These are phyloP conservation scores for Drosophila nannoptera DNA, from an alignment of 1,140 invertebrate genomes.

Conservation along the genomic window DNA sequence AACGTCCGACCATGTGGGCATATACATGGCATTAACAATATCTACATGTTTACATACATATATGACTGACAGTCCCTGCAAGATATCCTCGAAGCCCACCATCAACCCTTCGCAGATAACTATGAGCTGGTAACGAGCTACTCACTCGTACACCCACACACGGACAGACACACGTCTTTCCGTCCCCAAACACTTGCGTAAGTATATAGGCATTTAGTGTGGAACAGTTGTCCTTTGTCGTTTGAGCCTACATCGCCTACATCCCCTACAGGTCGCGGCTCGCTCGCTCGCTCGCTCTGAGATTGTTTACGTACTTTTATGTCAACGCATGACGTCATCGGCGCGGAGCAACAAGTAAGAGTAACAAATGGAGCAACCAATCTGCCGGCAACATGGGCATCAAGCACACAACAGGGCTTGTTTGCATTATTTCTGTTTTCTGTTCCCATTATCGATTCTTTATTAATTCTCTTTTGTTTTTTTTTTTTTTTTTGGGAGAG, in stretches of 20 bases:
- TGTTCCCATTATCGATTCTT: constrained; percentile 44
- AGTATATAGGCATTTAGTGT: no score
- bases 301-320: constrained; percentile 16
- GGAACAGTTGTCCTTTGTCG: no score
- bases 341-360: constrained; percentile 39
- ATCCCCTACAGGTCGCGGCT: not conserved
- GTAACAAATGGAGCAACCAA: constrained; percentile 16
- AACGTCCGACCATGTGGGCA: constrained; percentile 1
- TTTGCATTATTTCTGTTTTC: constrained; percentile 11
- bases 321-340: constrained; percentile 24
- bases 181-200: no score
- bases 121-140: no score
- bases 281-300: constrained; percentile 4
- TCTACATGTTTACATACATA: not conserved
- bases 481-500: not conserved
- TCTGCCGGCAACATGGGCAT: not conserved
- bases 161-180: no score
- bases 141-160: no score
- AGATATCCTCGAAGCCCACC: no score
- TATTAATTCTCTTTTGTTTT: constrained; percentile 10
- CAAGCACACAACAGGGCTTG: constrained; percentile 13
- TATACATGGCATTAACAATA: not conserved
- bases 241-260: no score
- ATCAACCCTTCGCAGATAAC: no score
- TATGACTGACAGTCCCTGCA: no score